Evolutionary conservation across 92 coral and sea anemone genomes (phyloP), one percentile per base, ranked within the genome.

Genomic region (Heliopora coerulea): DNA sequence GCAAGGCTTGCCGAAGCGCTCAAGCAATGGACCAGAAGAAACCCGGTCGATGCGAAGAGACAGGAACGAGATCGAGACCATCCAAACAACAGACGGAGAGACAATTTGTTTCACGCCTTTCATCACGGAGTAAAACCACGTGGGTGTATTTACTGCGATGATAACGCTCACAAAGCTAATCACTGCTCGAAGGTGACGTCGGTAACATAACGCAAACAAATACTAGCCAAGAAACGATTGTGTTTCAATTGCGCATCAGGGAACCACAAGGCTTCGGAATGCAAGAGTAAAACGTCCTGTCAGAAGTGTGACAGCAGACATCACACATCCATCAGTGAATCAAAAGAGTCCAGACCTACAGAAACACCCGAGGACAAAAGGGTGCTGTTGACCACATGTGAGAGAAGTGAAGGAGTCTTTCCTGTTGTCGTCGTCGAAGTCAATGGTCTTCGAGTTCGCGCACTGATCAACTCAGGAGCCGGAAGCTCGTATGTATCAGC

Each of bases 181-280:
- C 54, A 74, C 31, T 79, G 88, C 62, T 26, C 65, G 17, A 84
- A 65, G 33, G 69, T 80, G 23, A 59, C 60, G 7, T 41, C 23
- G 33, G 73, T 39, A 35, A 18, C 84, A 13, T 85, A 80, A 41
- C 82, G 79, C 15, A 80, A 68, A 56, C 74, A 80, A 49, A 80
- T 84, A 40, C 67, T 84, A 11, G 50, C 78, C 76, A 74, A 70
- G 49, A 68, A 77, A 32, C 56, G 84, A 54, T 59, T 87, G 30
- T 88, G 88, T 62, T 87, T 87, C 24, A 87, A 87, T 78, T 79
- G 88, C 73, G 62, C 78, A 34, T 79, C 80, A 1, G 78, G 84
- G 5, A 82, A 35, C 15, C 85, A 74, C 59, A 62, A 63, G 13
- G 81, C 80, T 27, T 57, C 62, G 33, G 63, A 37, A 17, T 85